Percentiles rank a stretch among this genome's conserved stretches.
Conservation (phyloP, 2,797 vertebrate species). For the Enteromius argenteus region DNA sequence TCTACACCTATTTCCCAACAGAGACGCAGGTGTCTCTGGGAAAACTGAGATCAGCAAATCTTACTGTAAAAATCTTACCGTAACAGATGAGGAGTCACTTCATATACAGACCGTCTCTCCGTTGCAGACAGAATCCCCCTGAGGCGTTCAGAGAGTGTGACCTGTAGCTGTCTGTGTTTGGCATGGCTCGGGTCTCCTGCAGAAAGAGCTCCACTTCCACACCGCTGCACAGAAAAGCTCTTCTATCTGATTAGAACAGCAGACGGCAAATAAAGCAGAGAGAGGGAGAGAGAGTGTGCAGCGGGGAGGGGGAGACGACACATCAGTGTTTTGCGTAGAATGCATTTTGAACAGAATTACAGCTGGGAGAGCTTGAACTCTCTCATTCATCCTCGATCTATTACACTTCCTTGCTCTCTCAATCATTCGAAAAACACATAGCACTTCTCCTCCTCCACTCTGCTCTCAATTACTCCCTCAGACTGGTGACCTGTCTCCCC, state of each 20-base stretch:
- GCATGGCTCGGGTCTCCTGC: slow-evolving; percentile 37
- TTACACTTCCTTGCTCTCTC: slow-evolving; percentile 8
- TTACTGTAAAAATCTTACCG: slow-evolving; percentile 44
- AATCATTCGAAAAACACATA: background rate
- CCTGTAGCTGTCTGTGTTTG: slow-evolving; percentile 29
- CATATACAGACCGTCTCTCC: background rate
- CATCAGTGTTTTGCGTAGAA: slow-evolving; percentile 21
- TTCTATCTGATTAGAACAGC: slow-evolving; percentile 43
- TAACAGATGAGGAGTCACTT: background rate
- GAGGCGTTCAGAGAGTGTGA: background rate
- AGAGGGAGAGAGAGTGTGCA: slow-evolving; percentile 11
- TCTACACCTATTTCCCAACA: background rate
- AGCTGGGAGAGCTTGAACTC: slow-evolving; percentile 16
- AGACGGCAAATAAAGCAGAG: slow-evolving; percentile 6
- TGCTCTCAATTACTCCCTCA: background rate
- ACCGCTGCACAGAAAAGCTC: slow-evolving; percentile 23
- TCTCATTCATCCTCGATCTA: background rate
- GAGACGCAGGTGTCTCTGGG: background rate
- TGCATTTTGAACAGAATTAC: slow-evolving; percentile 44
- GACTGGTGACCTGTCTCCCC: slow-evolving; percentile 4
- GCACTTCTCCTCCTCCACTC: background rate
- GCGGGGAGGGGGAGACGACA: background rate
- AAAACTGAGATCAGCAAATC: background rate
- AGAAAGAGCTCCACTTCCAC: background rate
- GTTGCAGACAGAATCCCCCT: background rate